phyloP scores from a whole-genome alignment of 2,113 vertebrate species.

The Lepisosteus oculatus region DNA sequence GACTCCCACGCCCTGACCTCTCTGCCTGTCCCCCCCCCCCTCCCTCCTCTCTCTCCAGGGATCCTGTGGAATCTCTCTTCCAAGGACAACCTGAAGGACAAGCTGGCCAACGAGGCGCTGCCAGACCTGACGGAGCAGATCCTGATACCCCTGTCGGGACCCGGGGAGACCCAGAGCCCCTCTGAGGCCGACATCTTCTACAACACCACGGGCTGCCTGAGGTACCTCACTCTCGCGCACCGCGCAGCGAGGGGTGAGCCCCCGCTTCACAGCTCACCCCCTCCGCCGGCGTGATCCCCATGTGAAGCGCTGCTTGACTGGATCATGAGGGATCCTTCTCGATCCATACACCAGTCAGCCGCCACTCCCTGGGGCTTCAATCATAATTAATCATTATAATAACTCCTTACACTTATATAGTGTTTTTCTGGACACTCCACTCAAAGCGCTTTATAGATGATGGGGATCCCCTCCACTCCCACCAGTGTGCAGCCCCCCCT shows the following conservation, averaged over 20 bases:
- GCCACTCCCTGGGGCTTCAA: no score
- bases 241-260: no score
- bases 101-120: constrained; percentile 78
- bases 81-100: constrained; percentile 89
- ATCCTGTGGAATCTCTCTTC: constrained; percentile 97
- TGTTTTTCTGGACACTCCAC: no score
- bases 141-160: constrained; percentile 75
- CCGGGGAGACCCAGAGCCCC: constrained; percentile 65
- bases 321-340: no score
- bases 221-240: constrained; percentile 54
- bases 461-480: no score
- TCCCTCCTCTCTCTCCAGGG: constrained; percentile 55
- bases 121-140: constrained; percentile 80
- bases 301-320: background rate
- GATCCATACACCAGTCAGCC: no score
- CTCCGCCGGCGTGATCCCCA: background rate
- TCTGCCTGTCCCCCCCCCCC: no score
- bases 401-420: no score
- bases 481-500: no score
- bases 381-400: no score
- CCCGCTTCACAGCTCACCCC: background rate
- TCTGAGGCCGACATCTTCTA: constrained; percentile 87
- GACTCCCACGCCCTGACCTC: no score
- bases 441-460: no score
- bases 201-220: constrained; percentile 90